Evolutionary conservation across 1,140 invertebrate genomes (phyloP).

Genomic region (Carcinoscorpius rotundicauda): DNA sequence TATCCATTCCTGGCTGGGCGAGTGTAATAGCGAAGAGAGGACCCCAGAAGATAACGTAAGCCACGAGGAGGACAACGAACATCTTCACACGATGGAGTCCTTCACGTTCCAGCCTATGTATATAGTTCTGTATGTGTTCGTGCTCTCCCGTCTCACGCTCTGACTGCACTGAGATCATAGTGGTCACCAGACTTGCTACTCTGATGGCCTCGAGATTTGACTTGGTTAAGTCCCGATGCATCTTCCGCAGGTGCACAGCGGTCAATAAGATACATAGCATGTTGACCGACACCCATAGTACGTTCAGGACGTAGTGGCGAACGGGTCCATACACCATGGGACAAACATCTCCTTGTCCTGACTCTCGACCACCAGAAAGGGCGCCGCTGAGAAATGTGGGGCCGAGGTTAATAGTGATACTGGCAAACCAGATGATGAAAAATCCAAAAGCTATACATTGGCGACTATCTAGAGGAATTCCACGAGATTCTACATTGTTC

Average conservation of each 20-base stretch:
- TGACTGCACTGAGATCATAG: slow-evolving; percentile 48
- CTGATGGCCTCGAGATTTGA: slow-evolving; percentile 51
- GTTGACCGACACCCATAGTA: slow-evolving; percentile 78
- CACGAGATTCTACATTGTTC: slow-evolving; percentile 16
- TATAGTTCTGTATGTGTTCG: slow-evolving; percentile 55
- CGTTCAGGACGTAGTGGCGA: slow-evolving; percentile 75
- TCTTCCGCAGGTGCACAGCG: slow-evolving; percentile 64
- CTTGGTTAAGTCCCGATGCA: slow-evolving; percentile 69
- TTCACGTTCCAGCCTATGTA: slow-evolving; percentile 59
- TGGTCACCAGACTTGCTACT: slow-evolving; percentile 56
- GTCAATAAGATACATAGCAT: slow-evolving; percentile 68
- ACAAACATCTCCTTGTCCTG: slow-evolving; percentile 58
- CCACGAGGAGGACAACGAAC: slow-evolving; percentile 69
- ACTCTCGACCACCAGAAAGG: slow-evolving; percentile 39
- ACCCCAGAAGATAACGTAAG: slow-evolving; percentile 76
- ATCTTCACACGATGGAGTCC: slow-evolving; percentile 51
- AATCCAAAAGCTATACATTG: slow-evolving; percentile 81
- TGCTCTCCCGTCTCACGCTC: slow-evolving; percentile 23
- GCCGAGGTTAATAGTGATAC: slow-evolving; percentile 72
- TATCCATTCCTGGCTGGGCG: slow-evolving; percentile 28
- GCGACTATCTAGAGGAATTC: slow-evolving; percentile 44
- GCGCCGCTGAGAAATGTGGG: slow-evolving; percentile 78
- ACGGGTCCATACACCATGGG: slow-evolving; percentile 58
- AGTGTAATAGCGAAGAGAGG: slow-evolving; percentile 71
- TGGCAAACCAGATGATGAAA: slow-evolving; percentile 80